Conservation (phyloP, 2,797 vertebrate species). For the Syngnathus acus region DNA sequence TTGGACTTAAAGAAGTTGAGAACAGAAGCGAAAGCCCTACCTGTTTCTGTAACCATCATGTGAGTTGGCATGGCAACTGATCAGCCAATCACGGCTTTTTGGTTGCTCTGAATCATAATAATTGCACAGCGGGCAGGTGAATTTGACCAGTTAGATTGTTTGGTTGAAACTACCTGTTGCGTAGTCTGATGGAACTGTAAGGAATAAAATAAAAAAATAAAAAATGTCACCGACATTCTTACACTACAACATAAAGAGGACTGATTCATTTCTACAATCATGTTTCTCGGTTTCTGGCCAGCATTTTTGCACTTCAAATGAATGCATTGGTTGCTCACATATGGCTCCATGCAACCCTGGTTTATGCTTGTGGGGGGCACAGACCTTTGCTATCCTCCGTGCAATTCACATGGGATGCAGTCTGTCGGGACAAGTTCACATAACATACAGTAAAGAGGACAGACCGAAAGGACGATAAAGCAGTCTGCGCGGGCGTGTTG, state of each 20-base stretch:
- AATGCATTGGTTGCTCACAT: not conserved
- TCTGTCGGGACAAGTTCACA: constrained; percentile 39
- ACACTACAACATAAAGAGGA: not conserved
- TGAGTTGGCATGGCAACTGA: constrained; percentile 44
- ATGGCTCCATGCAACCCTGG: constrained; percentile 21
- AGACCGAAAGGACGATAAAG: constrained; percentile 31
- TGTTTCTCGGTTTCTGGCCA: not conserved
- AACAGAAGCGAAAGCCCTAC: constrained; percentile 24
- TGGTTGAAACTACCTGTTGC: constrained; percentile 41
- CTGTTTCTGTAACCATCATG: constrained; percentile 31
- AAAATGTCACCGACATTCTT: not conserved
- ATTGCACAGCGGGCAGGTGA: constrained; percentile 29
- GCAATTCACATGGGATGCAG: constrained; percentile 47
- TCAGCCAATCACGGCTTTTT: constrained; percentile 35
- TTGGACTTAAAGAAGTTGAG: constrained; percentile 9
- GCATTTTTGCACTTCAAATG: not conserved
- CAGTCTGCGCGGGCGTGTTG: constrained; percentile 47
- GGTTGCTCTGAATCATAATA: constrained; percentile 35
- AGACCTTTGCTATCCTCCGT: constrained; percentile 52
- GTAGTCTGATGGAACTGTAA: constrained; percentile 8
- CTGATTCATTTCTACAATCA: not conserved
- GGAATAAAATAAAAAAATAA: not conserved
- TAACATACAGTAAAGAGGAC: constrained; percentile 28
- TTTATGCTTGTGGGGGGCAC: constrained; percentile 36
- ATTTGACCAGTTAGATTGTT: constrained; percentile 35